Percentiles rank a stretch among this genome's conserved stretches.
Conservation (phyloP, 2,888 invertebrate species). For the Tetragnatha montana region DNA sequence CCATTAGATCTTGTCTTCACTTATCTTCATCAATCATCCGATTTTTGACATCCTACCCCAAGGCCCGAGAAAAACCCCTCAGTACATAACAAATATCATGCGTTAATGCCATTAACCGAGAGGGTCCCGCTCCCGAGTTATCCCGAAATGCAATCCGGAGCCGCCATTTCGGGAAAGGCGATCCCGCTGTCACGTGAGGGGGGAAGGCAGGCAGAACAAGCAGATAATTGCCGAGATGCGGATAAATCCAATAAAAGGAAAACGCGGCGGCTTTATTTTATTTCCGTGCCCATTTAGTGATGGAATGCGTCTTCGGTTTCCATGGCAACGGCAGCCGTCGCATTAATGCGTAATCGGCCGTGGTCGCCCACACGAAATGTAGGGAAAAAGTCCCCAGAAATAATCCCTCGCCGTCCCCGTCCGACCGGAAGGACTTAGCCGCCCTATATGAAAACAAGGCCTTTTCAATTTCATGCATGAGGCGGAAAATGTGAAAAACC, state of each 20-base stretch:
- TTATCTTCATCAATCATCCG: too few species aligned
- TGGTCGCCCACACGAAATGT: slow-evolving; percentile 36
- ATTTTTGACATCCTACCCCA: too few species aligned
- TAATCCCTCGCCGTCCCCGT: not conserved
- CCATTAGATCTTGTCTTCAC: too few species aligned
- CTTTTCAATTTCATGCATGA: not conserved
- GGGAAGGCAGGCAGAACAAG: slow-evolving; percentile 42
- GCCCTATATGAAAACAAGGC: not conserved
- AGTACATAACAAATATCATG: not conserved
- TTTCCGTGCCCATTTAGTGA: slow-evolving; percentile 54
- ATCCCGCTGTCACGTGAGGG: slow-evolving; percentile 36
- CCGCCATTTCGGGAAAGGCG: not conserved
- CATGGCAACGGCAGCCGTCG: slow-evolving; percentile 31
- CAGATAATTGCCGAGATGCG: slow-evolving; percentile 57
- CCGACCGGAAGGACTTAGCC: not conserved
- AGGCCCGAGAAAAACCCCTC: too few species aligned
- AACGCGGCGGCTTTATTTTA: slow-evolving; percentile 56
- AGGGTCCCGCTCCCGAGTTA: not conserved
- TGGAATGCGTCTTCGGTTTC: slow-evolving; percentile 36
- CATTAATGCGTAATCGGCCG: slow-evolving; percentile 63
- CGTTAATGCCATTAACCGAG: not conserved
- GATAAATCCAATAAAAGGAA: slow-evolving; percentile 64
- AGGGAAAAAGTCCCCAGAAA: not conserved
- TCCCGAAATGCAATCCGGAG: not conserved
- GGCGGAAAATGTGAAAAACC: not conserved